These are phyloP conservation scores for Liasis olivaceus DNA, from an alignment of 2,797 vertebrate genomes.

Conservation along the genomic window DNA sequence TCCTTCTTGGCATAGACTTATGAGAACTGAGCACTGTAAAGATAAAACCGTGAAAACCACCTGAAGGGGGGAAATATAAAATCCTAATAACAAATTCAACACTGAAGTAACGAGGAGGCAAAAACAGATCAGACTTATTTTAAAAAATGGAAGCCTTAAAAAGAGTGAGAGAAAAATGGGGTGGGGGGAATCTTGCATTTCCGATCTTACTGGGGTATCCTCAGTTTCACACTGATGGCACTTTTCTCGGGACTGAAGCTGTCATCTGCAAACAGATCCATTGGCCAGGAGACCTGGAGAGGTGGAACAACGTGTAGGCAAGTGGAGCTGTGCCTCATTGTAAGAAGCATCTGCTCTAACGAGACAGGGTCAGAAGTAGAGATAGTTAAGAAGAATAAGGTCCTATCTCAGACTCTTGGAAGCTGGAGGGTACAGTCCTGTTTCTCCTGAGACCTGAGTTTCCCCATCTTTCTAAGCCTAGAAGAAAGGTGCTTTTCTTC, in stretches of 20 bases:
- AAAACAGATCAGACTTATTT: neutral
- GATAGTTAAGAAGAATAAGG: neutral
- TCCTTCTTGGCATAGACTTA: conserved; percentile 49
- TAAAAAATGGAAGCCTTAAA: neutral
- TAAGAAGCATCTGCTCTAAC: conserved; percentile 63
- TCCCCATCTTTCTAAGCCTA: too few species aligned
- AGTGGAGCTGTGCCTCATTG: conserved; percentile 63
- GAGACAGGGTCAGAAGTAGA: conserved; percentile 60
- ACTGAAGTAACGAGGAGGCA: neutral
- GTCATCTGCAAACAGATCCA: conserved; percentile 43
- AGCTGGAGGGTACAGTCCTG: too few species aligned
- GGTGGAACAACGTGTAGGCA: conserved; percentile 33
- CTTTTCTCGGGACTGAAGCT: neutral
- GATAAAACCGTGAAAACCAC: conserved; percentile 51
- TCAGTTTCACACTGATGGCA: too few species aligned
- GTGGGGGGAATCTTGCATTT: neutral
- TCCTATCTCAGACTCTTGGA: neutral
- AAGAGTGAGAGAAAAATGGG: neutral
- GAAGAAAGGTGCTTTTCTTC: too few species aligned
- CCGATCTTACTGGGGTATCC: neutral
- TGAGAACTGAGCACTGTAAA: neutral
- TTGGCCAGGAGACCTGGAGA: conserved; percentile 38
- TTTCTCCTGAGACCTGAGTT: too few species aligned
- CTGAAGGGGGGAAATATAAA: conserved; percentile 46
- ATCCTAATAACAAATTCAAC: conserved; percentile 55